Evolutionary conservation across 2,797 vertebrate genomes (phyloP), one percentile per base, ranked within the genome.

Genomic region (Pogonophryne albipinna): DNA sequence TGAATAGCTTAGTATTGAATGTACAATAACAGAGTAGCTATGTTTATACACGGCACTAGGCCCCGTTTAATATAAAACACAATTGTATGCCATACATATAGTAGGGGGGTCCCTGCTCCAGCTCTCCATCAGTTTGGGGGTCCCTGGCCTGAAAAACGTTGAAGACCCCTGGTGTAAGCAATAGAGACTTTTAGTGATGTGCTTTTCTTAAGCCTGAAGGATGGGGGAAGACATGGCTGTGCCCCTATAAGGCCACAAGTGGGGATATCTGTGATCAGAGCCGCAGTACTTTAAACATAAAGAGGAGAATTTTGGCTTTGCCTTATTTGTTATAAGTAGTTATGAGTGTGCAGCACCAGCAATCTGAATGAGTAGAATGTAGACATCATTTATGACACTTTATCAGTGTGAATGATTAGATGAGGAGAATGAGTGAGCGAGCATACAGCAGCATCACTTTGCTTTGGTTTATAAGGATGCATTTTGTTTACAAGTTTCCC

Each of bases 321-420:
- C 94, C 94, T 95, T 95, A 94, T 90, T 93, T 89, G 86, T 91
- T 89, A 88, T 84, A 23, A 23, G 20, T 23, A 23, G 20, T 23
- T 23, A 2, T 23, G 83, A 91, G 87, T 90, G 91, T 91, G 91
- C 91, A 89, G 90, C 94, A 94, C 94, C 94, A 95, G 94, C 94
- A 95, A 91, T 89, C 86, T 90, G 84, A 92, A 87, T 87, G 87
- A 92, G 82, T 91, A 92, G 93, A 95, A 94, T 94, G 92, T 94
- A 93, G 92, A 92, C 66, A 85, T 87, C 45, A 80, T 92, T 89
- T 83, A 71, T 79, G 86, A 90, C 84, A 92, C 90, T 92, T 93
- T 91, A 93, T 76, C 49, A 17, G 86, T 70, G 66, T 76, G 88
- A 91, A 74, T 88, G 91, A 79, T 73, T 72, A 75, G 64, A 75